phyloP scores from a whole-genome alignment of 1,140 invertebrate species.

The Melanaphis sacchari region DNA sequence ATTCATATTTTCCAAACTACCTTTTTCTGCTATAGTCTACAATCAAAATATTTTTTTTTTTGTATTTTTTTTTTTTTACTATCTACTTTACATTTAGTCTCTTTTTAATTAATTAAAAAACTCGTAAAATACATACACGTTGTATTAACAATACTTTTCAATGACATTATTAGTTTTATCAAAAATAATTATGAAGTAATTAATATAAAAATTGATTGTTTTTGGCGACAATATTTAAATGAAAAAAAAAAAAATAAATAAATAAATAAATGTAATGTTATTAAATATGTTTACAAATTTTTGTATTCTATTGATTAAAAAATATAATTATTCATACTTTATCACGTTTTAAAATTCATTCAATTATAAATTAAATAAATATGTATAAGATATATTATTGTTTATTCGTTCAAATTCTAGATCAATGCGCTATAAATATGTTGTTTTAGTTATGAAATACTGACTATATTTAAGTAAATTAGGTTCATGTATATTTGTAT shows the following conservation, averaged over 20 bases:
- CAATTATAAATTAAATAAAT: no score
- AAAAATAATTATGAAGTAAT: not conserved
- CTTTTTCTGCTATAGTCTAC: not conserved
- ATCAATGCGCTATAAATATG: not conserved
- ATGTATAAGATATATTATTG: no score
- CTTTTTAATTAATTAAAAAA: slow-evolving; percentile 27
- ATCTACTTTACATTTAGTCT: not conserved
- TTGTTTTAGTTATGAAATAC: not conserved
- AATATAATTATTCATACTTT: not conserved
- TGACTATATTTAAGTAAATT: not conserved
- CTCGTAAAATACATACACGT: not conserved
- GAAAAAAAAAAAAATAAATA: not conserved
- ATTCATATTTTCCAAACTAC: slow-evolving; percentile 20
- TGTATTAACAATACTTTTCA: not conserved
- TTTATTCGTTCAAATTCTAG: not conserved
- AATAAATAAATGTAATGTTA: not conserved
- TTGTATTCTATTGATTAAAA: not conserved
- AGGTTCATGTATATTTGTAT: not conserved
- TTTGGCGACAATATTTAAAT: not conserved
- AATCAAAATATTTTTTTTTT: slow-evolving; percentile 21
- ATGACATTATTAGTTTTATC: not conserved
- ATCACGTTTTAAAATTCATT: not conserved
- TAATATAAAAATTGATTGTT: not conserved
- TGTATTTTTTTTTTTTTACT: slow-evolving; percentile 14
- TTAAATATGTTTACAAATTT: not conserved